phyloP scores from a whole-genome alignment of 2,113 vertebrate genomes.

The Syrrhaptes paradoxus region DNA sequence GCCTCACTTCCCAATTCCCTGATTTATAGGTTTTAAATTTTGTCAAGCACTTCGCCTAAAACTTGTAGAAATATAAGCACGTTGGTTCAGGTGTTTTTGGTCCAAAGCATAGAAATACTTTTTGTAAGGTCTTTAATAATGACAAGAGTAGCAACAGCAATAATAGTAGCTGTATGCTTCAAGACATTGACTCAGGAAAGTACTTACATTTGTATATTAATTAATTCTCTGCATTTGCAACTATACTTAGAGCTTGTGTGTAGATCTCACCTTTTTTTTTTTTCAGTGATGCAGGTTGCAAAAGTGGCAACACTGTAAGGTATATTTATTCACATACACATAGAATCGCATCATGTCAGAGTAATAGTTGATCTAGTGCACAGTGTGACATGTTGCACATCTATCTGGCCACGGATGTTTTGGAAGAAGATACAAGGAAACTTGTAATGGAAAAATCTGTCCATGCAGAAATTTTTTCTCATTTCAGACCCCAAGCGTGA shows the following conservation, averaged over 20 bases:
- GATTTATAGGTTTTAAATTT: not conserved
- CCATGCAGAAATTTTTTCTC: conserved; percentile 35
- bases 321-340: not conserved
- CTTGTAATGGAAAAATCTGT: conserved; percentile 26
- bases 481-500: conserved; percentile 15
- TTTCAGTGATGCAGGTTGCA: not conserved
- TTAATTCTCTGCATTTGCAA: not conserved
- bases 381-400: not conserved
- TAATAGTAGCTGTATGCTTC: not conserved
- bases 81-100: not conserved
- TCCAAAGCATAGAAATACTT: not conserved
- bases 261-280: fast-evolving
- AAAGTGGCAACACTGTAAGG: not conserved
- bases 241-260: not conserved
- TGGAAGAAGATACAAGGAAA: conserved; percentile 11
- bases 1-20: not conserved
- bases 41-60: not conserved
- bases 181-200: not conserved
- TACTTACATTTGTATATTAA: not conserved
- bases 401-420: not conserved
- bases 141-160: not conserved
- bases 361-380: not conserved
- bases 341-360: not conserved
- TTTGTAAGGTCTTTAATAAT: not conserved
- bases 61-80: not conserved